Evolutionary conservation across 92 coral and sea anemone species (phyloP).

Genomic region (Parazoanthus atlanticus): DNA sequence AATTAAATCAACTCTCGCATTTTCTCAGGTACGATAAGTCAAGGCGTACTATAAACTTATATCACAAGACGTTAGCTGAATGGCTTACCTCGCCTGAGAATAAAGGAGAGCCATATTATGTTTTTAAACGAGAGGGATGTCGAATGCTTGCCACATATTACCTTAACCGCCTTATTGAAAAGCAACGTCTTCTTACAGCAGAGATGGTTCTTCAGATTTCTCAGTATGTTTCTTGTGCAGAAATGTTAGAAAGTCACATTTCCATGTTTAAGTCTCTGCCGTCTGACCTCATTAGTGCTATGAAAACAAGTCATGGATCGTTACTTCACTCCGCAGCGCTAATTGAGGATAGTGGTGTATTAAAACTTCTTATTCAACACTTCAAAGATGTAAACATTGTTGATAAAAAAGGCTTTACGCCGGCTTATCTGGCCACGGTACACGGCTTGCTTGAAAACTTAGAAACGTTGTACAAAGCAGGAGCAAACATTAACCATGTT

Average conservation of each 20-base stretch:
- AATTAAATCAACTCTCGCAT: slow-evolving; percentile 5
- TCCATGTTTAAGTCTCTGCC: neutral
- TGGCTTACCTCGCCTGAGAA: slow-evolving; percentile 31
- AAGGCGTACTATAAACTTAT: neutral
- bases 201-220: neutral
- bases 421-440: slow-evolving; percentile 51
- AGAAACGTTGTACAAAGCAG: slow-evolving; percentile 35
- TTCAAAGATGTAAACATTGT: slow-evolving; percentile 36
- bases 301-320: slow-evolving; percentile 2
- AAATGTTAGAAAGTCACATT: slow-evolving; percentile 6
- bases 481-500: slow-evolving; percentile 51
- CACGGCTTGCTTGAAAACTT: slow-evolving; percentile 32
- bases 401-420: slow-evolving; percentile 43
- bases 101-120: slow-evolving; percentile 23
- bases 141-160: neutral
- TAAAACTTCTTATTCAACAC: slow-evolving; percentile 44
- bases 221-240: slow-evolving; percentile 31
- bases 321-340: slow-evolving; percentile 12
- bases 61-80: slow-evolving; percentile 20
- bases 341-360: neutral
- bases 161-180: neutral
- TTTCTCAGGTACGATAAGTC: neutral
- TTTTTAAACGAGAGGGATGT: slow-evolving; percentile 17
- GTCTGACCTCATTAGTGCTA: neutral
- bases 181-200: neutral